Base-by-base conservation (phyloP, 2,888 invertebrate genomes). In the Empis livida region DNA sequence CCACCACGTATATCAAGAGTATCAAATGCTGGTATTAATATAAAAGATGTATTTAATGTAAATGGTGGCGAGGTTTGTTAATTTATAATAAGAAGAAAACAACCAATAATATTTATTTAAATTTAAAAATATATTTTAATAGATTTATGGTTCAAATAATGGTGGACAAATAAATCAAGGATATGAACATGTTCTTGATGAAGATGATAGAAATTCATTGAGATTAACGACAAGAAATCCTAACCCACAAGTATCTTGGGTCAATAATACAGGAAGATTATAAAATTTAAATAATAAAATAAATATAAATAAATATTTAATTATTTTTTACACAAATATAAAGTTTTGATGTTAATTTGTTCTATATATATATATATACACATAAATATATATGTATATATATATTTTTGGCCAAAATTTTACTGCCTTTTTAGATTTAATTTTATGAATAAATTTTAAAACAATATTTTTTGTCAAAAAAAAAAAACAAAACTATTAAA, bases 21-120 rank as follows among this genome's bases (percentile, higher is more conserved):
- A 49, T 88, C 88, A 37, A 86, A 80, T 52, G 82, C 83, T 1
- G 83, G 83, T 58, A 84, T 84, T 55, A 83, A 82, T 54, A 82
- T 85, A 9, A 87, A 88, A 59, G 86, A 88, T 53, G 81, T 89
- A 0, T 89, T 89, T 57, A 83, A 82, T 62, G 81, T 79, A 1
- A 78, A 77, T 52, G 77, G 76, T 50, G 49, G 43, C 27, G 70
- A 68, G 60, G 67, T 67, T 53, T 42, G 51, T 9, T 23, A 20
- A 17, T 41, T 17, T 16, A 23, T 31, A 32, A 31, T 41, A 42
- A n/a, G n/a, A n/a, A n/a, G 13, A 17, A 14, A 40, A 37, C 15
- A 45, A 13, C 14, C 14, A 39, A 17, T 13, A 35, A 11, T 23
- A n/a, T 30, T 2, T n/a, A 44, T 35, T 35, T 44, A 2, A 15